A percentile compares a stretch with the other conserved stretches of the same genome.
These are phyloP conservation scores for Amorpha juglandis DNA, from an alignment of 2,888 invertebrate species.

Conservation along the genomic window DNA sequence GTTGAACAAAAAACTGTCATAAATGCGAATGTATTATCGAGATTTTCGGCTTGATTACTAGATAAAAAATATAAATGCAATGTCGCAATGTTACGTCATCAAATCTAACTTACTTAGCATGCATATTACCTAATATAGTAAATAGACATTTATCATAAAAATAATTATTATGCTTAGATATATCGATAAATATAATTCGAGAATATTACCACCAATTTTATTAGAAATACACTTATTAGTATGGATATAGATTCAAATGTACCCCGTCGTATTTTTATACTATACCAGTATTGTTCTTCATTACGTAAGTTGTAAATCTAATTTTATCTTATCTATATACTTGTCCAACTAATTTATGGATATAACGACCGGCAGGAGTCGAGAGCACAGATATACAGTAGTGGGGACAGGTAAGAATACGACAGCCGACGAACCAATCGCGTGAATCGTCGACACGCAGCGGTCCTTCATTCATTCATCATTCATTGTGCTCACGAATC, in stretches of 20 bases:
- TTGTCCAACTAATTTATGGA: no score
- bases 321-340: background rate
- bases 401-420: no score
- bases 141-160: conserved; percentile 6
- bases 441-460: no score
- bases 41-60: background rate
- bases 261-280: background rate
- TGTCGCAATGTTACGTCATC: background rate
- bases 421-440: no score
- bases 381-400: no score
- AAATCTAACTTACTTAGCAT: conserved; percentile 4
- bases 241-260: background rate
- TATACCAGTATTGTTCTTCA: background rate
- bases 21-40: background rate
- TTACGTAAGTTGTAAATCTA: background rate
- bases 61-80: conserved; percentile 5
- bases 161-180: conserved; percentile 17
- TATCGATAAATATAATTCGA: conserved; percentile 19
- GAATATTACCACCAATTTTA: background rate
- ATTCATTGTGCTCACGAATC: no score
- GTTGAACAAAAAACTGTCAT: background rate
- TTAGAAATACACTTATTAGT: background rate
- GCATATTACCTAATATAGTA: background rate
- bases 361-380: no score
- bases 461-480: no score